A percentile compares a stretch with the other conserved stretches of the same genome.
Evolutionary conservation across 2,797 vertebrate species (phyloP).

Genomic region (Lagodon rhomboides): DNA sequence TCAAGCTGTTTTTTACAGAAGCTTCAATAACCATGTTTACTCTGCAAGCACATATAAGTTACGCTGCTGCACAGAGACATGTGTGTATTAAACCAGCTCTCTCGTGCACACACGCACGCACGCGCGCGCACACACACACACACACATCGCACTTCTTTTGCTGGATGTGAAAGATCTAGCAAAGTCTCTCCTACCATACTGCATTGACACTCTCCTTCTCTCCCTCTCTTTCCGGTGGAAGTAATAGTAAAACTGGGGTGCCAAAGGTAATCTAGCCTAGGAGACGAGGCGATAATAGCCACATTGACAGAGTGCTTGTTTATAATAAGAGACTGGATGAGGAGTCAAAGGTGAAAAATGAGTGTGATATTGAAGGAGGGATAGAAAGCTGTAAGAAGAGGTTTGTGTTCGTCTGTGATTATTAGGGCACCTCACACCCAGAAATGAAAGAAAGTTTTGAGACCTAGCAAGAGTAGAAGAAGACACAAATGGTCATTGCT

Average conservation of each 20-base stretch:
- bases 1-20: background rate
- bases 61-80: background rate
- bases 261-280: slow-evolving; percentile 83
- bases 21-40: background rate
- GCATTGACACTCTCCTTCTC: slow-evolving; percentile 40
- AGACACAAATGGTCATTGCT: slow-evolving; percentile 49
- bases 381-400: slow-evolving; percentile 62
- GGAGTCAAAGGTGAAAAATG: slow-evolving; percentile 86
- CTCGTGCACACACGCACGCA: slow-evolving; percentile 10
- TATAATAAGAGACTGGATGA: slow-evolving; percentile 83
- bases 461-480: slow-evolving; percentile 22
- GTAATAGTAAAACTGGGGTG: slow-evolving; percentile 71
- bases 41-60: slow-evolving; percentile 3
- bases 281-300: slow-evolving; percentile 82
- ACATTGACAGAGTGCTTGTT: slow-evolving; percentile 78
- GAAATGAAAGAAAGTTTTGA: slow-evolving; percentile 55
- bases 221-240: slow-evolving; percentile 41
- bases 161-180: slow-evolving; percentile 37
- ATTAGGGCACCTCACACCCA: slow-evolving; percentile 57
- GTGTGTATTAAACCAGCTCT: background rate
- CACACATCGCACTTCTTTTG: slow-evolving; percentile 44
- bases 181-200: slow-evolving; percentile 46
- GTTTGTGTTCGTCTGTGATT: slow-evolving; percentile 74
- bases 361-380: slow-evolving; percentile 81
- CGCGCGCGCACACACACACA: background rate